Percentiles rank a stretch among this genome's conserved stretches.
These are phyloP conservation scores for Euzophera pinguis DNA, from an alignment of 2,888 invertebrate species.

Conservation along the genomic window DNA sequence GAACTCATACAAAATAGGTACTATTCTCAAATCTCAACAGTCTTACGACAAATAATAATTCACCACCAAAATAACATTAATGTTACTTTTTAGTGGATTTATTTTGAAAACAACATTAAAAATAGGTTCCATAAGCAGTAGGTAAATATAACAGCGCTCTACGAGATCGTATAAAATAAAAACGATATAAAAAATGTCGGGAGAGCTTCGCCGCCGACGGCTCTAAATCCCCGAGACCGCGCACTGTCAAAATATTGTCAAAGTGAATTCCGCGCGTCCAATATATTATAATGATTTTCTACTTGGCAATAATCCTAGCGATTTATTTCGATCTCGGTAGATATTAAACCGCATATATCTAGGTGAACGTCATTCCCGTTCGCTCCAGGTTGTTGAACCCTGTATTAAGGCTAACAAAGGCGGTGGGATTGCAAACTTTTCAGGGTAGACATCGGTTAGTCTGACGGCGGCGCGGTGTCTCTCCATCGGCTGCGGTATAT, in stretches of 20 bases:
- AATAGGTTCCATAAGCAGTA: conserved; percentile 54
- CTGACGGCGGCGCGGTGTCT: conserved; percentile 53
- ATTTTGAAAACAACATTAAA: conserved; percentile 31
- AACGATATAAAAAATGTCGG: conserved; percentile 47
- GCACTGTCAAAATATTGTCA: conserved; percentile 79
- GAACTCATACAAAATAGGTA: background rate
- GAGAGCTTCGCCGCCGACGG: conserved; percentile 41
- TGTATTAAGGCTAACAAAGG: conserved; percentile 54
- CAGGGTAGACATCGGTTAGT: conserved; percentile 36
- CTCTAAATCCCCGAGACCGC: conserved; percentile 65
- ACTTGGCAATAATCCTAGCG: conserved; percentile 79
- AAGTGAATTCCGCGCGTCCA: conserved; percentile 75
- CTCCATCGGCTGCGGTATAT: conserved; percentile 55
- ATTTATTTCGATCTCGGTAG: conserved; percentile 75
- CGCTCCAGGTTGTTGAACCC: conserved; percentile 71
- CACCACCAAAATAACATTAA: conserved; percentile 15
- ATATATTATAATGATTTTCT: conserved; percentile 76
- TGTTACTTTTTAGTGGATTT: conserved; percentile 12
- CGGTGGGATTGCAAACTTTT: conserved; percentile 41
- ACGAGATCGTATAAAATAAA: conserved; percentile 45
- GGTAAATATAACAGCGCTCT: conserved; percentile 41
- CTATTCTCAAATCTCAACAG: background rate
- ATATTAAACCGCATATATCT: conserved; percentile 75
- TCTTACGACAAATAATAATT: conserved; percentile 10
- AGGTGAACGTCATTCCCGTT: conserved; percentile 60